Evolutionary conservation across 2,888 invertebrate species (phyloP).

Genomic region (Rosalia funebris): DNA sequence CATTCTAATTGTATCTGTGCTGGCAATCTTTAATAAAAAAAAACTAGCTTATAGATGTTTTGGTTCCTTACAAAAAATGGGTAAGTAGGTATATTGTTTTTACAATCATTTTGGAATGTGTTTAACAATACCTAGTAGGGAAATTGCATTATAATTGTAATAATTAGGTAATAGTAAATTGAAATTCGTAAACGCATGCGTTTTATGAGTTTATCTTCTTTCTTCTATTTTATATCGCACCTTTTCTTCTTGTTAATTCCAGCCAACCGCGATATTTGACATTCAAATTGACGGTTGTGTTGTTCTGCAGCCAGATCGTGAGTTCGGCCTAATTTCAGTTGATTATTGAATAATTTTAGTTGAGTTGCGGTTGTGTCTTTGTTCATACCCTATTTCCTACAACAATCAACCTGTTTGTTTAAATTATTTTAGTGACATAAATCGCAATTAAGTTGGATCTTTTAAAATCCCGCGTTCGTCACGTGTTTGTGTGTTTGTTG

Average conservation of each 20-base stretch:
- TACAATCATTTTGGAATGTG: too few relatives aligned
- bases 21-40: too few relatives aligned
- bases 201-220: not conserved
- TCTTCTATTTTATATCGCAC: conserved; percentile 18
- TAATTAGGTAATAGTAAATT: too few relatives aligned
- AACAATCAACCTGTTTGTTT: not conserved
- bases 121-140: too few relatives aligned
- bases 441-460: conserved; percentile 3
- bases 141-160: too few relatives aligned
- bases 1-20: too few relatives aligned
- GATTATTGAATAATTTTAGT: conserved; percentile 21
- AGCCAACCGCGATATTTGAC: conserved; percentile 26
- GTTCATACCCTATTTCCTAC: conserved; percentile 1
- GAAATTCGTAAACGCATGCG: conserved; percentile 14
- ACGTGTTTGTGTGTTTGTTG: conserved; percentile 21
- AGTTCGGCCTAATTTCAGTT: conserved; percentile 24
- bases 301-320: conserved; percentile 18
- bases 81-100: too few relatives aligned
- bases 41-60: too few relatives aligned
- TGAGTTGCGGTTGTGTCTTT: conserved; percentile 21
- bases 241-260: conserved; percentile 13
- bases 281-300: conserved; percentile 28
- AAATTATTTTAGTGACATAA: conserved; percentile 8
- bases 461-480: conserved; percentile 23
- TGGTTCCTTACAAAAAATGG: too few relatives aligned